phyloP scores from a whole-genome alignment of 2,113 vertebrate species.

The Ochotona princeps region DNA sequence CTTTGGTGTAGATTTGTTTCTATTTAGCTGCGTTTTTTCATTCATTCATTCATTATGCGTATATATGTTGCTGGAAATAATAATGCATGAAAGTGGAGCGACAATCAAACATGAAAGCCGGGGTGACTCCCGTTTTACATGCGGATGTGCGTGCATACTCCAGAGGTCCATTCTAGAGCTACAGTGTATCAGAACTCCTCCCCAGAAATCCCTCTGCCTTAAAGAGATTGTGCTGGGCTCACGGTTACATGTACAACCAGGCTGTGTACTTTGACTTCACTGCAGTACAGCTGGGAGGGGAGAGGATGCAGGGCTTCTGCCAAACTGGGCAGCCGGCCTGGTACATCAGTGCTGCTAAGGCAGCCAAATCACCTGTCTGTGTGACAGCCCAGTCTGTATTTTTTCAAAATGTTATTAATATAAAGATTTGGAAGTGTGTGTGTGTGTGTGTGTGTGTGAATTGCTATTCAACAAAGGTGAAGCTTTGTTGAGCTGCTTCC shows the following conservation, averaged over 20 bases:
- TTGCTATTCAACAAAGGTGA: constrained; percentile 20
- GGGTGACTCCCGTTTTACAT: not conserved
- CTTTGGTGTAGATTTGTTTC: not conserved
- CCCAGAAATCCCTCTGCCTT: not conserved
- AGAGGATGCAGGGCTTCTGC: not conserved
- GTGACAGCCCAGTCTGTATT: not conserved
- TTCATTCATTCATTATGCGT: not conserved
- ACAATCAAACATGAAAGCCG: not conserved
- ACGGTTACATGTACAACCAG: not conserved
- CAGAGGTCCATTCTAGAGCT: not conserved
- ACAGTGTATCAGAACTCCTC: not conserved
- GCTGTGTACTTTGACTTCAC: not conserved
- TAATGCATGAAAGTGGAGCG: not conserved
- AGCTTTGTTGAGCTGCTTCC: constrained; percentile 60
- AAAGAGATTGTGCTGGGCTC: not conserved
- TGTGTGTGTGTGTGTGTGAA: not conserved
- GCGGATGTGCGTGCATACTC: not conserved
- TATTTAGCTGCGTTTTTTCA: not conserved
- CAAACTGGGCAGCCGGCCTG: not conserved
- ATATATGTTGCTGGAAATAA: not conserved
- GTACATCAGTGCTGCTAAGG: not conserved
- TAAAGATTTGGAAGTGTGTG: not conserved
- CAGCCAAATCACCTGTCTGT: not conserved
- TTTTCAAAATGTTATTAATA: constrained; percentile 46
- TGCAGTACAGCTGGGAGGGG: not conserved